Percentiles rank a stretch among this genome's conserved stretches.
These are phyloP conservation scores for Cyclophora punctaria DNA, from an alignment of 2,888 invertebrate species.

Conservation along the genomic window DNA sequence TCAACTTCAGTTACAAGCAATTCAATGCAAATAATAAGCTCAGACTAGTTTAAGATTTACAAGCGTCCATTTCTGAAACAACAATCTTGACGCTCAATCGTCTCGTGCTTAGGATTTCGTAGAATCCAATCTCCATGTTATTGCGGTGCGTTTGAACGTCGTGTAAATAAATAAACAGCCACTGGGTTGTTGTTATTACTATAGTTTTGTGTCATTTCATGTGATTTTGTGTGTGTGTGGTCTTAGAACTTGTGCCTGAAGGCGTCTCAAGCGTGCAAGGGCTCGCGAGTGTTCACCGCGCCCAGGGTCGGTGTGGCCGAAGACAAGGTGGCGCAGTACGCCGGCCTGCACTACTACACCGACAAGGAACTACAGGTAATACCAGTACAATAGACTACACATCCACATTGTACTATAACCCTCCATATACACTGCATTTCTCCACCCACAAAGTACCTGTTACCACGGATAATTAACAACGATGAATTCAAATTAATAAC, in stretches of 20 bases:
- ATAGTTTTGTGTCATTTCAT: constrained; percentile 36
- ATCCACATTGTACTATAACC: background rate
- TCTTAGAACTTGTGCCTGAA: constrained; percentile 94
- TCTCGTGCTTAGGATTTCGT: constrained; percentile 25
- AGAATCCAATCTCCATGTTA: constrained; percentile 32
- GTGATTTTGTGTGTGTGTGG: constrained; percentile 57
- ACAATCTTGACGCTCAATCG: constrained; percentile 19
- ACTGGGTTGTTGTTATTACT: constrained; percentile 35
- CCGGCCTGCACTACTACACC: constrained; percentile 92
- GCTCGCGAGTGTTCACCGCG: constrained; percentile 83
- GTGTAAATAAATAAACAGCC: constrained; percentile 32
- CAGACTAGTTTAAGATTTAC: constrained; percentile 12
- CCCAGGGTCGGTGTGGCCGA: constrained; percentile 93
- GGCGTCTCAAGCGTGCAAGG: constrained; percentile 91
- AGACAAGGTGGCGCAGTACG: constrained; percentile 94
- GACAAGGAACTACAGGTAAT: constrained; percentile 91
- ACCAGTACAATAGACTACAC: background rate
- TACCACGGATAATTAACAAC: constrained; percentile 10
- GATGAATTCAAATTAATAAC: constrained; percentile 12
- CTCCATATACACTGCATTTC: too few relatives aligned
- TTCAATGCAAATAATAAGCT: background rate
- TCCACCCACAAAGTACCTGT: background rate
- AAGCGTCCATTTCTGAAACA: constrained; percentile 17
- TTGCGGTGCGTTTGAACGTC: constrained; percentile 30
- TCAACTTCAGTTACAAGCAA: constrained; percentile 9